Conservation (phyloP, 2,113 vertebrate species). For the Euleptes europaea region DNA sequence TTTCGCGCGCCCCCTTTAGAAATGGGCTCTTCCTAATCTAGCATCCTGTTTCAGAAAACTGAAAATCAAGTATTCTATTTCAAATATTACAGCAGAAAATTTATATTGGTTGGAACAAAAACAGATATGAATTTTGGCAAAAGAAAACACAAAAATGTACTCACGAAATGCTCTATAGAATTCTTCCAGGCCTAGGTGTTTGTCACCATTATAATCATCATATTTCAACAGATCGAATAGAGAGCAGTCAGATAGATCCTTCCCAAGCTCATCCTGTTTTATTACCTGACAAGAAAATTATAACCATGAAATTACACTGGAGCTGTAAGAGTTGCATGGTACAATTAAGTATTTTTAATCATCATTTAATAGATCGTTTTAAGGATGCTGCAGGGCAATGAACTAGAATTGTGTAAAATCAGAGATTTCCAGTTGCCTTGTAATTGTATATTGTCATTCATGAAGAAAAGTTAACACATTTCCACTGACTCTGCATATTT, state of each 20-base stretch:
- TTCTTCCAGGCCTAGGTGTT: slow-evolving; percentile 88
- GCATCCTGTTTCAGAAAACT: background rate
- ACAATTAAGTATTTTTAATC: slow-evolving; percentile 68
- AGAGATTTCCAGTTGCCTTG: slow-evolving; percentile 50
- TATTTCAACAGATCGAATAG: slow-evolving; percentile 94
- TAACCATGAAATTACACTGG: slow-evolving; percentile 66
- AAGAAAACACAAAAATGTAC: slow-evolving; percentile 59
- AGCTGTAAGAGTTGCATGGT: slow-evolving; percentile 47
- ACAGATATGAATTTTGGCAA: slow-evolving; percentile 1
- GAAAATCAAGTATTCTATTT: background rate
- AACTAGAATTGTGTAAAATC: slow-evolving; percentile 51
- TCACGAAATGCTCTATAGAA: slow-evolving; percentile 93
- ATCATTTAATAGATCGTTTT: slow-evolving; percentile 64
- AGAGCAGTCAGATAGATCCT: slow-evolving; percentile 84
- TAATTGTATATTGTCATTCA: background rate
- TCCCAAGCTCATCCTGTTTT: slow-evolving; percentile 88
- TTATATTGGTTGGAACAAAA: background rate
- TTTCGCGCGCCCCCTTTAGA: too few species aligned
- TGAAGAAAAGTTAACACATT: slow-evolving; percentile 42
- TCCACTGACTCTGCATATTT: slow-evolving; percentile 15
- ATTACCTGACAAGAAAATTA: slow-evolving; percentile 87
- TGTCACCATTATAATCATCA: slow-evolving; percentile 87
- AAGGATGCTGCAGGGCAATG: slow-evolving; percentile 50
- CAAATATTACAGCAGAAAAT: background rate
- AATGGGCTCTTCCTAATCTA: too few species aligned